Evolutionary conservation across 2,888 invertebrate species (phyloP).

Genomic region (Chirona hameri): DNA sequence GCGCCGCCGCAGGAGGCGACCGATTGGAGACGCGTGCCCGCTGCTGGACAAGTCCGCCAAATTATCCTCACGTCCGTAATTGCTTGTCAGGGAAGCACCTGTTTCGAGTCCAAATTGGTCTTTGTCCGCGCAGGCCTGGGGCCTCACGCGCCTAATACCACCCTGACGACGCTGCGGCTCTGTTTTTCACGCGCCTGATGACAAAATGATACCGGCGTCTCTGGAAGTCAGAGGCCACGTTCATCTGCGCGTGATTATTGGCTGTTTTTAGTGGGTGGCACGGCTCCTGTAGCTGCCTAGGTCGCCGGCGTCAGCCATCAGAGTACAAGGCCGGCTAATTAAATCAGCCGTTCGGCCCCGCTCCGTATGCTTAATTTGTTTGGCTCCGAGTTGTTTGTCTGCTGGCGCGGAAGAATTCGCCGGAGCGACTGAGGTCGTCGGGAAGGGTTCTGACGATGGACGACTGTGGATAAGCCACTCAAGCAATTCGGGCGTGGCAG

Average conservation of each 20-base stretch:
- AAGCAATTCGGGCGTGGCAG: background rate
- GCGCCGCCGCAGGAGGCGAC: no score
- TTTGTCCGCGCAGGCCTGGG: background rate
- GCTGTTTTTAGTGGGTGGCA: background rate
- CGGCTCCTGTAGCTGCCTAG: background rate
- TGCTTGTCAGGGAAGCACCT: background rate
- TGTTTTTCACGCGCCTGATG: background rate
- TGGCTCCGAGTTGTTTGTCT: constrained; percentile 4
- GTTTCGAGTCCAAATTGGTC: background rate
- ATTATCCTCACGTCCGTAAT: background rate
- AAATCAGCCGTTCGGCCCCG: background rate
- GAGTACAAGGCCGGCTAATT: background rate
- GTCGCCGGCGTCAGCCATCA: background rate
- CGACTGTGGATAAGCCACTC: background rate
- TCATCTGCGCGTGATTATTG: background rate
- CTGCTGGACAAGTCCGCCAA: no score
- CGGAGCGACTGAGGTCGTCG: background rate
- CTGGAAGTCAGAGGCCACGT: background rate
- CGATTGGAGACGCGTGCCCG: no score
- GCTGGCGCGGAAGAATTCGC: background rate
- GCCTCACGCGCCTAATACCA: background rate
- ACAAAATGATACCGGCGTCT: background rate
- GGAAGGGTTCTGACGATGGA: background rate
- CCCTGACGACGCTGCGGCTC: background rate
- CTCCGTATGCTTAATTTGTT: constrained; percentile 4